Evolutionary conservation across 2,888 invertebrate species (phyloP), one percentile per base, ranked within the genome.

Genomic region (Parelbella ahira): DNA sequence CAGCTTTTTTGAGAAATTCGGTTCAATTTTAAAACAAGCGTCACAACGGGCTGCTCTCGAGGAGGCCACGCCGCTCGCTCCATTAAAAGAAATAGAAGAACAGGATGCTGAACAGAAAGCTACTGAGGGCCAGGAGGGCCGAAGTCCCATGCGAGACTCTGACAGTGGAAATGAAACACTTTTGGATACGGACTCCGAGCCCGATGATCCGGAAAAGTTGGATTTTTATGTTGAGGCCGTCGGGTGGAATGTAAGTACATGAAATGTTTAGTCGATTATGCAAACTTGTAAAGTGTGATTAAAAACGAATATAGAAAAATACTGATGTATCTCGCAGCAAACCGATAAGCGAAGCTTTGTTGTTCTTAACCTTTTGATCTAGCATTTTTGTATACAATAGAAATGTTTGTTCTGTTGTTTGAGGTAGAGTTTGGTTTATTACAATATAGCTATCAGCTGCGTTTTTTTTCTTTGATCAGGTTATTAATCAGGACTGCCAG

Each of bases 1-100:
- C 54, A 93, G 94, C 33, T 95, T 95, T 75, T 95, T 95, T 68
- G 95, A 95, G 70, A 93, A 93, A 62, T 93, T 95, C 58, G 94
- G 94, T 0, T 92, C 93, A 0, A 83, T 94, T 33, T 76, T 95
- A 39, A 89, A 90, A 37, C 92, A 92, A 64, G 88, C 83, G 0
- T 89, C 90, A n/a, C 88, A 87, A 55, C 88, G 83, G 48, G 91
- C 90, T 0, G 89, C 89, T 11, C 66, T 84, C 36, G 84, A 88
- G 48, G 89, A 92, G 50, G 72, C 88, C 1, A 89, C 89, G 4
- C 89, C 90, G 0, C 60, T 90, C 38, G 89, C 90, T 4, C 88
- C 90, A 3, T 63, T 90, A 47, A 82, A 75, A 46, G 86, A 86
- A 42, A 66, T 59, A 0, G 80, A 82, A 44, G 80, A 81, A 44